Base-by-base conservation (phyloP, 2,113 vertebrate genomes). In the Apistogramma diplotaenia region DNA sequence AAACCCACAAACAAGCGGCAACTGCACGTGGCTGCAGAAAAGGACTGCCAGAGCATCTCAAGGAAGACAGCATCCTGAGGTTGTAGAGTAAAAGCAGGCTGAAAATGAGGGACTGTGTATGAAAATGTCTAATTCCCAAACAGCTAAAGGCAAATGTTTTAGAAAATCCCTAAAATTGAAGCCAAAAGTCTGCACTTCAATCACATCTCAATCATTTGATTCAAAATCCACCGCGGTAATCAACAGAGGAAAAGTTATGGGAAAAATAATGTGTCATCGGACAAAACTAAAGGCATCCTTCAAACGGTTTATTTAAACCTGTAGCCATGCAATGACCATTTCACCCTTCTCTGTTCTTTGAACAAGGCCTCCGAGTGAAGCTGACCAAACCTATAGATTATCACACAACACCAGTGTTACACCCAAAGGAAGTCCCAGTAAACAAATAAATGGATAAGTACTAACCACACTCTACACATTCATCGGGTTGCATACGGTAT, bases 371-470 rank as follows among this genome's bases (percentile, higher is more conserved):
- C 13, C 25, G 51, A 72, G 71, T 75, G 60, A 79, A 15, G 6
- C 18, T 74, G 4, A 58, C 18, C 35, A 43, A 54, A 21, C 19
- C 81, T 79, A 80, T 23, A 78, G 33, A 74, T 83, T 40, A 76
- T 78, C 74, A 29, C 57, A 73, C 55, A 31, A 31, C 60, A 65
- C 76, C 59, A 31, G 3, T 29, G 84, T 90, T 60, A 88, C 83
- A 86, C 88, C 84, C 85, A 79, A 60, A 67, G 19, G 70, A n/a
- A 55, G 72, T 55, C 61, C 27, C 5, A 13, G 40, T 75, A 84
- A 83, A 81, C 81, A 87, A 88, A 82, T 55, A 87, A 5, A 33
- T 4, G 9, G 53, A 73, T 76, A 55, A 84, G 25, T 16, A 15
- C 71, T 51, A 43, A 58, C n/a, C 76, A 86, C 83, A 83, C 83